Conservation (phyloP, 2,113 vertebrate species). For the Coptodon rendalli region DNA sequence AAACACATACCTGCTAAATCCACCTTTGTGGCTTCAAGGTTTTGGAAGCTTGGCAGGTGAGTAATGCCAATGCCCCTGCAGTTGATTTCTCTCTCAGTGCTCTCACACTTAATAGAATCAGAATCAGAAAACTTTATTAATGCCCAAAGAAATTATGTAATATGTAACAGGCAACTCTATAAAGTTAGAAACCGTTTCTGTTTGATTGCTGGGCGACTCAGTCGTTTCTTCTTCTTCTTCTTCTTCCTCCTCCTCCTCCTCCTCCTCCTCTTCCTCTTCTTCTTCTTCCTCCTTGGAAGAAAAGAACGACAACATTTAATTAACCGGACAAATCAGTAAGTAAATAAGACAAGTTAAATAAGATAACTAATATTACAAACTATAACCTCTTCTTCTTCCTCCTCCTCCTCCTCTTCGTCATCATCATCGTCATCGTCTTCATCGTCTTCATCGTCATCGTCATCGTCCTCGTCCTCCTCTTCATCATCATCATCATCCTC, state of each 20-base stretch:
- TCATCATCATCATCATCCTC: constrained; percentile 36
- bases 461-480: constrained; percentile 18
- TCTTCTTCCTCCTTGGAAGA: constrained; percentile 5
- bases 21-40: constrained; percentile 66
- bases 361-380: neutral
- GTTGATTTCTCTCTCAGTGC: constrained; percentile 56
- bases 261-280: constrained; percentile 2
- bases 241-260: neutral
- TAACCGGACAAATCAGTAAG: neutral
- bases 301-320: neutral
- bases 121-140: neutral
- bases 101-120: constrained; percentile 51
- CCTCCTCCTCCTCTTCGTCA: neutral
- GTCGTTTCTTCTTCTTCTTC: constrained; percentile 42
- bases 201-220: constrained; percentile 43
- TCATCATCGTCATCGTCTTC: constrained; percentile 28
- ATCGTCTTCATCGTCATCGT: neutral
- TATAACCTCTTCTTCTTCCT: constrained; percentile 38
- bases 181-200: neutral
- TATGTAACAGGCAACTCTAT: constrained; percentile 39
- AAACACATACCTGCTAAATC: constrained; percentile 71
- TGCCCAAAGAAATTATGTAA: neutral
- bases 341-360: neutral
- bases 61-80: constrained; percentile 68
- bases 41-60: constrained; percentile 66